phyloP scores from a whole-genome alignment of 2,888 invertebrate genomes.

The Willowsia nigromaculata region DNA sequence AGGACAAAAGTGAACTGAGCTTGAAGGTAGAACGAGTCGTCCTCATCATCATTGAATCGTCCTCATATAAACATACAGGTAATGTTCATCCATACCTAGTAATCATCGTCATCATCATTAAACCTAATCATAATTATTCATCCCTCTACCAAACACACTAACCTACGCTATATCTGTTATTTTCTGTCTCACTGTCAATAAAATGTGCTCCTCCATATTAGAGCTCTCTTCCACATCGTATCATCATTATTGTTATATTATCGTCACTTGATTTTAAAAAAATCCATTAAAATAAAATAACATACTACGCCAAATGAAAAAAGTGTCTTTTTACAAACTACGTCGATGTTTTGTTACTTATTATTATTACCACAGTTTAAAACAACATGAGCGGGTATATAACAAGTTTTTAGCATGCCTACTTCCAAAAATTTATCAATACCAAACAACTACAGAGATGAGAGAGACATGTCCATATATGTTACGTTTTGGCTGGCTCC shows the following conservation, averaged over 20 bases:
- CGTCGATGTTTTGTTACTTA: background rate
- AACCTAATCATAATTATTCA: slow-evolving; percentile 64
- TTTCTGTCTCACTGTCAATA: background rate
- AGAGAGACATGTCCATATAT: slow-evolving; percentile 48
- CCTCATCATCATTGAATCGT: background rate
- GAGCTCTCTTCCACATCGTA: background rate
- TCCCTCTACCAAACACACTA: background rate
- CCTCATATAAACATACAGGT: background rate
- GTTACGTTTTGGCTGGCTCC: slow-evolving; percentile 53
- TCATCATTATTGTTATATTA: slow-evolving; percentile 3
- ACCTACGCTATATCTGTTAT: background rate
- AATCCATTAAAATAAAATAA: slow-evolving; percentile 30
- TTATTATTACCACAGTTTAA: background rate
- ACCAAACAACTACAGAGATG: background rate
- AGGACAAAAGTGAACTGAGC: slow-evolving; percentile 58
- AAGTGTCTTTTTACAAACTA: slow-evolving; percentile 31
- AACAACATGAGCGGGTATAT: slow-evolving; percentile 6
- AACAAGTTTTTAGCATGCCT: slow-evolving; percentile 24
- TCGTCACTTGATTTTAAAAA: background rate
- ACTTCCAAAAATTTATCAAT: slow-evolving; percentile 39
- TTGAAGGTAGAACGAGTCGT: background rate
- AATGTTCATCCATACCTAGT: background rate
- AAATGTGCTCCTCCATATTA: background rate
- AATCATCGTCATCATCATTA: slow-evolving; percentile 46
- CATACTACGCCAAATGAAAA: slow-evolving; percentile 25